Base-by-base conservation (phyloP, 2,888 invertebrate genomes). In the Chesias legatella region DNA sequence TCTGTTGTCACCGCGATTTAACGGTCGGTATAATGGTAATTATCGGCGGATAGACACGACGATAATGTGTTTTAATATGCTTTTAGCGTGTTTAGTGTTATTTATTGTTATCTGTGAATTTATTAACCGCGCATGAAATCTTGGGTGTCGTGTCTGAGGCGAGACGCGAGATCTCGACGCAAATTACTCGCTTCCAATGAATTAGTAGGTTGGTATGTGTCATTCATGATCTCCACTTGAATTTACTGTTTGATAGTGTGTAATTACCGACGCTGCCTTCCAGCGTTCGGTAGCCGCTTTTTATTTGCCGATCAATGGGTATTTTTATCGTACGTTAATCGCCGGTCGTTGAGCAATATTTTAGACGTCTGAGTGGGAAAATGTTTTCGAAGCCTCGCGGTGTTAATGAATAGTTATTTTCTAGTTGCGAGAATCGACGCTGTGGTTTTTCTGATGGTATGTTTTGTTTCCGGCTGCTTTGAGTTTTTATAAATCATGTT, bases 1-100 rank as follows among this genome's bases (percentile, higher is more conserved):
- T 67, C 45, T 78, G 74, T 75, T 74, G 77, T 73, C 73, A 72
- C 69, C 65, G 68, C 65, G 65, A 73, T 78, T 81, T 80, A 75
- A 80, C 77, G 74, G 73, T 68, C 47, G 47, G 56, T 62, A 52
- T 68, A 60, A 57, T 56, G 43, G 62, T 71, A 64, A 77, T 79
- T 73, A 74, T 71, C 60, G n/a, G 54, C 43, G 45, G 51, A 56
- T 58, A 61, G 61, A 67, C 65, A 58, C 52, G 55, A 51, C 49
- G 42, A 67, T 73, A 67, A 76, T 70, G 60, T 61, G 47, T 61
- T 49, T 50, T 58, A 65, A 59, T 56, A 59, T 33, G 60, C 68
- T 69, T 70, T 72, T 67, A 73, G 63, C 58, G 50, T 51, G 43
- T 48, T 50, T 38, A 31, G 42, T 46, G 24, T 38, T 43, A 46